Base-by-base conservation (phyloP, 2,888 invertebrate genomes). In the Pocota personata region DNA sequence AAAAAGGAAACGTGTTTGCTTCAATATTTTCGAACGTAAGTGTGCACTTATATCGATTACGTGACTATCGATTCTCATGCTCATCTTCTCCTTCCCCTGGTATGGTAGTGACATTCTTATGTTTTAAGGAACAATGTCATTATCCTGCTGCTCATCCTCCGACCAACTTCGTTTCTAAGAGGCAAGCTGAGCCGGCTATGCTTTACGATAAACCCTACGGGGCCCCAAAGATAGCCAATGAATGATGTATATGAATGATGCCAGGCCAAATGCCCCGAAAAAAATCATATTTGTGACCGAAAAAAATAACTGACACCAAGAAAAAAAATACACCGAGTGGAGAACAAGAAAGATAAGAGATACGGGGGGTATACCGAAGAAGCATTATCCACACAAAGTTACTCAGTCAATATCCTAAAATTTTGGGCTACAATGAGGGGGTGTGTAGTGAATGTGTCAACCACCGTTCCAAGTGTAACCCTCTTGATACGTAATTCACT, bases 11-110 rank as follows among this genome's bases (percentile, higher is more conserved):
- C 69, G 69, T 62, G 62, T 64, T 73, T 67, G 52, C 67, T 69
- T n/a, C 32, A 40, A 79, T 83, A 73, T 73, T 78, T 71, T 58
- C 48, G 48, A 84, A 71, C 52, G 69, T 64, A 64, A 84, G 73
- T 84, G 75, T 80, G 80, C 75, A 80, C 80, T 84, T 80, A 80
- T 69, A 84, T 84, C 84, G 84, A 80, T 84, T 80, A 80, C 80
- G 79, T 80, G 84, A 84, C 75, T 79, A 79, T 84, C 79, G 55
- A 79, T 67, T 67, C 55, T 66, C 66, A 24, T 60, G 52, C 12
- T 52, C 32, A 16, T 57, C 35, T 14, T 19, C 40, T 40, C 27
- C 21, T 16, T 3, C 27, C 7, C 6, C 24, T 24, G 4, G 2
- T 27, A 40, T 46, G 79, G 32, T 69, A 71, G 84, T 75, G 80